Evolutionary conservation across 1,140 invertebrate genomes (phyloP), one percentile per base, ranked within the genome.

Genomic region (Calliphora vicina): DNA sequence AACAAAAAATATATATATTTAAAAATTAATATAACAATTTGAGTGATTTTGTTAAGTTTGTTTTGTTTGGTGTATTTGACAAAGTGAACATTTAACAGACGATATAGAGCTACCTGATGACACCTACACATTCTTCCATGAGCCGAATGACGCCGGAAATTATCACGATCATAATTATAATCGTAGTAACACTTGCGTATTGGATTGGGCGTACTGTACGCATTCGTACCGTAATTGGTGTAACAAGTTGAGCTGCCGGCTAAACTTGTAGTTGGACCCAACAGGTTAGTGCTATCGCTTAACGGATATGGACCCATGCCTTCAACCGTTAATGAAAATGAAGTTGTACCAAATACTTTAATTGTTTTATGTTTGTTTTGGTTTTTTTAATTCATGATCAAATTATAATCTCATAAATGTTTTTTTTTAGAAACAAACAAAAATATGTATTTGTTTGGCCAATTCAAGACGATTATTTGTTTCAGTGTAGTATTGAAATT

Each of bases 261-360:
- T 72, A 84, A 82, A 82, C 84, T 87, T 80, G 89, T 88, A 43
- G 85, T 87, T 86, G 89, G 88, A 82, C 89, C 88, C 87, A 90
- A 85, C 27, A 90, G 86, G 85, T 90, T 90, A 84, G 89, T 89
- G 88, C 88, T 89, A 88, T 90, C 89, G 85, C 87, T 89, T 84
- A 90, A 86, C 57, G 89, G 89, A 88, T 90, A 90, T 85, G 89
- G 89, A 88, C 89, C 89, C 89, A 90, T 90, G 87, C 89, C 89
- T 90, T 90, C 89, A 90, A 90, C 89, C 89, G 88, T 90, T 84
- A 89, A 88, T 83, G 89, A 90, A 85, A 90, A 90, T 87, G 89
- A 90, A 85, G 89, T 90, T 84, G 88, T 90, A 86, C 89, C 89
- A 90, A 90, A 90, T 81, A 90, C 89, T 90, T 89, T 86, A 85